A percentile compares a stretch with the other conserved stretches of the same genome.
These are phyloP conservation scores for Eira barbara DNA, from an alignment of 2,113 vertebrate genomes.

Conservation along the genomic window DNA sequence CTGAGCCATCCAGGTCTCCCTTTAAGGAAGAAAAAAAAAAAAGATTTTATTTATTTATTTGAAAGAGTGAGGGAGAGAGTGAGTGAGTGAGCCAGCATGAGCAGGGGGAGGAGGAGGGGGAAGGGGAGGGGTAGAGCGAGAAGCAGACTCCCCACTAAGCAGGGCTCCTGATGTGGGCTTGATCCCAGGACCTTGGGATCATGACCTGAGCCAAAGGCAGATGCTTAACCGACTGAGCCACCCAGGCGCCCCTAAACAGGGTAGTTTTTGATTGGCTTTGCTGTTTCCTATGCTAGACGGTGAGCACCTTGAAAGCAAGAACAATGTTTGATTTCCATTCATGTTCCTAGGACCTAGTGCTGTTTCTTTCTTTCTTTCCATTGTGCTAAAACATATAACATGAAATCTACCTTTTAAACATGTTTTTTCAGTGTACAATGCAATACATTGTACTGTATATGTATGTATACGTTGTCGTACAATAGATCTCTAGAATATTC, in stretches of 20 bases:
- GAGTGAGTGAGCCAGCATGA: not conserved
- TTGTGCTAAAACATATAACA: not conserved
- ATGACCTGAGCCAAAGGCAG: not conserved
- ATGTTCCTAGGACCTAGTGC: not conserved
- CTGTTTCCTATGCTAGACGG: not conserved
- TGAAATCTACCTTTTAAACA: not conserved
- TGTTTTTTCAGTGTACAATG: not conserved
- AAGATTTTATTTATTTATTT: too few relatives aligned
- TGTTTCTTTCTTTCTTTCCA: not conserved
- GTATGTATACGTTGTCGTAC: not conserved
- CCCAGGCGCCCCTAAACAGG: not conserved
- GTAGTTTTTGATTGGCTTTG: not conserved
- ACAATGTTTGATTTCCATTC: not conserved
- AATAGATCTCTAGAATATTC: not conserved
- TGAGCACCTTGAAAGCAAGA: not conserved
- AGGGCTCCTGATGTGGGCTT: too few relatives aligned
- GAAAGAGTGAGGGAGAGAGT: not conserved
- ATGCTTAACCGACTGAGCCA: not conserved
- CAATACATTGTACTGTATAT: not conserved
- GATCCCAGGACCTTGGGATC: too few relatives aligned
- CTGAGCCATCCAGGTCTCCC: too few relatives aligned
- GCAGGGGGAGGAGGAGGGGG: not conserved
- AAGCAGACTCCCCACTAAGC: not conserved
- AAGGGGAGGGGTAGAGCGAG: not conserved
- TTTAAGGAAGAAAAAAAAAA: too few relatives aligned